phyloP scores from a whole-genome alignment of 2,797 vertebrate genomes.

The Dromococcyx pavoninus region DNA sequence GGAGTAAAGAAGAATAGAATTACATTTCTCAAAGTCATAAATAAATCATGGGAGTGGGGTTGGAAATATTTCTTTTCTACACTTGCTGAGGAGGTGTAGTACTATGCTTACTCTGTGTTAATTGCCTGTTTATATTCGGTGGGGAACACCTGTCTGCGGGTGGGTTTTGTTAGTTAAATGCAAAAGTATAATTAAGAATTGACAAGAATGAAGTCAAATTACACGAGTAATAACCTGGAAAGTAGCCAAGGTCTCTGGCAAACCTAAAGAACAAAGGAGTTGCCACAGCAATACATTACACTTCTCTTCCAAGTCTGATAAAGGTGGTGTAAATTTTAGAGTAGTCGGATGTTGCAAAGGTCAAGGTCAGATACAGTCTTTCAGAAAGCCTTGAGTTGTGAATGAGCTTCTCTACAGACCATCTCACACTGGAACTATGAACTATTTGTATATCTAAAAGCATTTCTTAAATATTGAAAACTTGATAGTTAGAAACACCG shows the following conservation, averaged over 20 bases:
- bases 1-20: not conserved
- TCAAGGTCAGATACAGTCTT: not conserved
- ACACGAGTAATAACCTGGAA: not conserved
- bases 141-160: not conserved
- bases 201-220: not conserved
- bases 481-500: not conserved
- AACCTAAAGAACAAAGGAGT: not conserved
- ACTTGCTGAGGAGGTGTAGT: not conserved
- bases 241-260: not conserved
- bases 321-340: not conserved
- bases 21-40: not conserved
- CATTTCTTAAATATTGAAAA: not conserved
- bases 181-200: not conserved
- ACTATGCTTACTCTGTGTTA: not conserved
- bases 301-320: not conserved
- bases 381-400: not conserved
- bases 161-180: not conserved
- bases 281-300: rapidly evolving
- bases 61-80: not conserved
- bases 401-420: not conserved
- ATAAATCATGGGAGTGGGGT: not conserved
- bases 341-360: not conserved
- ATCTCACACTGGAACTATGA: not conserved
- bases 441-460: not conserved
- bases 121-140: not conserved